Evolutionary conservation across 2,888 invertebrate species (phyloP).

Genomic region (Steinernema hermaphroditum): DNA sequence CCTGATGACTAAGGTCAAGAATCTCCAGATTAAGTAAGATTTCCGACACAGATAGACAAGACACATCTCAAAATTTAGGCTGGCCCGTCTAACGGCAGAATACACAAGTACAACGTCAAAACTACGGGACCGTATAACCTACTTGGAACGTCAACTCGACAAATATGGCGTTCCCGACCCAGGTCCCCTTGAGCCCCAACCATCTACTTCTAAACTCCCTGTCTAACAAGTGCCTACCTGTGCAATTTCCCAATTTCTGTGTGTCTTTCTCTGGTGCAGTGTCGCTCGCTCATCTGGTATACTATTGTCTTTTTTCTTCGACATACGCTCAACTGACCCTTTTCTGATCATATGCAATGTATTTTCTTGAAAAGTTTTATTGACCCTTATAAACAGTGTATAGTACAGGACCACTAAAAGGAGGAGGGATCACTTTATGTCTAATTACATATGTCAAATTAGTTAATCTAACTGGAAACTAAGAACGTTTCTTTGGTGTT

Average conservation of each 20-base stretch:
- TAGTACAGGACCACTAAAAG: no score
- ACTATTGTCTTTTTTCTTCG: no score
- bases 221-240: neutral
- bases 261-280: no score
- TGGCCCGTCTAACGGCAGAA: conserved; percentile 80
- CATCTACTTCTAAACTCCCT: neutral
- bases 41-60: neutral
- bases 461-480: no score
- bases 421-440: no score
- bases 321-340: no score
- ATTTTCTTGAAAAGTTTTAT: no score
- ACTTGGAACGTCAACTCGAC: conserved; percentile 66
- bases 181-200: neutral
- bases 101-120: conserved; percentile 82
- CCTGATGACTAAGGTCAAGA: conserved; percentile 77
- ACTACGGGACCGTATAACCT: conserved; percentile 77
- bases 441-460: no score
- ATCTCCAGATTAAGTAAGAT: conserved; percentile 73
- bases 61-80: conserved; percentile 36
- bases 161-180: conserved; percentile 8
- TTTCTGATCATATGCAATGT: no score
- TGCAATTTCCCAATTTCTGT: neutral
- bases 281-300: no score
- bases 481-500: no score
- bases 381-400: no score